phyloP scores from a whole-genome alignment of 2,888 invertebrate species.

The Neoscelio sp. region DNA sequence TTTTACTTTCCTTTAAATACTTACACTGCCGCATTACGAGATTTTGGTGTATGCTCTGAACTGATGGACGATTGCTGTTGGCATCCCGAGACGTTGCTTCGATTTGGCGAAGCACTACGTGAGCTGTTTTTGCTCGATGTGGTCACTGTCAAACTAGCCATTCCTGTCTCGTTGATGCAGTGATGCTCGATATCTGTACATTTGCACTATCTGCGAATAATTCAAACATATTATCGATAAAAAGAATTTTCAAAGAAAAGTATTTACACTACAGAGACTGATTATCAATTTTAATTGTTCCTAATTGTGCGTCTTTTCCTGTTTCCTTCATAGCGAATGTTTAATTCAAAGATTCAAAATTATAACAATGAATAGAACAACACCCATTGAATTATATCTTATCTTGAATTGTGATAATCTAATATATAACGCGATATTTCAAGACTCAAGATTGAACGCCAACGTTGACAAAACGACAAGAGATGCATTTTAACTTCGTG shows the following conservation, averaged over 20 bases:
- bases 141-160: constrained; percentile 81
- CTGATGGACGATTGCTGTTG: constrained; percentile 72
- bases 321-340: neutral
- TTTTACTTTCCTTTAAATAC: constrained; percentile 43
- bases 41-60: constrained; percentile 78
- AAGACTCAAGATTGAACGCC: too few relatives aligned
- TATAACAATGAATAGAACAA: neutral
- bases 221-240: constrained; percentile 14
- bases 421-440: too few relatives aligned
- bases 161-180: constrained; percentile 74
- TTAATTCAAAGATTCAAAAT: neutral
- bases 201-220: constrained; percentile 59
- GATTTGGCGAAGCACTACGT: constrained; percentile 80
- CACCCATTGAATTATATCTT: neutral
- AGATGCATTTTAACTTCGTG: too few relatives aligned
- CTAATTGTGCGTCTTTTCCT: too few relatives aligned
- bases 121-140: constrained; percentile 81
- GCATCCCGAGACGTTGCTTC: constrained; percentile 74
- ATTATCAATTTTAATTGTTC: too few relatives aligned
- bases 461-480: too few relatives aligned
- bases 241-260: neutral
- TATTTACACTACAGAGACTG: neutral
- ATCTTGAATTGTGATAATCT: too few relatives aligned
- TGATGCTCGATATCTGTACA: constrained; percentile 65
- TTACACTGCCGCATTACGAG: constrained; percentile 81